phyloP scores from a whole-genome alignment of 2,113 vertebrate genomes.

The Rynchops niger region DNA sequence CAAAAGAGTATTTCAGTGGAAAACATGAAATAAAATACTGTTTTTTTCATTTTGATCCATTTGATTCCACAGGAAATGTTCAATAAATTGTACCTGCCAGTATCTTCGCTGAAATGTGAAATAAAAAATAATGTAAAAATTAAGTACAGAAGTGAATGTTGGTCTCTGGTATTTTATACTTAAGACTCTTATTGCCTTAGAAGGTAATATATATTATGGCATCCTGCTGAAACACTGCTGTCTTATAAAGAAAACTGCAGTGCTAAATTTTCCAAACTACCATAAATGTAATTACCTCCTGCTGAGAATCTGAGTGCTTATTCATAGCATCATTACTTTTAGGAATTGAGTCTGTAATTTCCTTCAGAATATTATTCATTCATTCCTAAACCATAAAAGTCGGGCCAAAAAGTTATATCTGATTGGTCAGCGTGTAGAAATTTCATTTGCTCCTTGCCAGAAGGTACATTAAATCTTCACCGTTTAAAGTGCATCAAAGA shows the following conservation, averaged over 20 bases:
- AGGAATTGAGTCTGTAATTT: constrained; percentile 66
- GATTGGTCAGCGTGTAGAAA: constrained; percentile 25
- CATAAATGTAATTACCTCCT: constrained; percentile 50
- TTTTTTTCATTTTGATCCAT: neutral
- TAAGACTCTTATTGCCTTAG: neutral
- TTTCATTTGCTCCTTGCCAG: constrained; percentile 19
- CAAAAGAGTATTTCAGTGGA: neutral
- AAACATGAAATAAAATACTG: neutral
- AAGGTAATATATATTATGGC: neutral
- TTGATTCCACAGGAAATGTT: neutral
- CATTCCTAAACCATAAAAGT: constrained; percentile 38
- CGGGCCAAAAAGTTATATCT: neutral
- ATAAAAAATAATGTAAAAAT: neutral
- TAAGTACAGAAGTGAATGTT: neutral
- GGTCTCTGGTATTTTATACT: neutral
- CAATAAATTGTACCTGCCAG: neutral
- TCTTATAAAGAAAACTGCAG: neutral
- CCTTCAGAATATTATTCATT: constrained; percentile 46
- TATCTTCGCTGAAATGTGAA: neutral
- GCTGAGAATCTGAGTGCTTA: constrained; percentile 35
- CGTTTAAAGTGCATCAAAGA: neutral
- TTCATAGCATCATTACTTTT: constrained; percentile 43
- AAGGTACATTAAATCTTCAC: neutral
- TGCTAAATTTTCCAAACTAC: constrained; percentile 29
- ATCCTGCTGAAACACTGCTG: constrained; percentile 10